phyloP scores from a whole-genome alignment of 2,797 vertebrate species.

The Rhodeus uyekii region DNA sequence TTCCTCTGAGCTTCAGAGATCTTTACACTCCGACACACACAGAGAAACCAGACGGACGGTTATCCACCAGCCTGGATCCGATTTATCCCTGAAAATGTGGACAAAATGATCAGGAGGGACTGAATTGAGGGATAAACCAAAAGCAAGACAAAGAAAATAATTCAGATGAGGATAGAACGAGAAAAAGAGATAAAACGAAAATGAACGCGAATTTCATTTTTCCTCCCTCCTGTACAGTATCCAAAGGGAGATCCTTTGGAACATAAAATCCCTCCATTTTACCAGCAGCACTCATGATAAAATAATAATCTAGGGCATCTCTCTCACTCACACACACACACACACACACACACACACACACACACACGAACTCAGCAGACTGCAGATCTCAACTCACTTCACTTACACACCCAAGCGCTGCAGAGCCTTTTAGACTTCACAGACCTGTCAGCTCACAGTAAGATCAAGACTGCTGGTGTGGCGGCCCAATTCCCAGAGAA shows the following conservation, averaged over 20 bases:
- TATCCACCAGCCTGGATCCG: slow-evolving; percentile 16
- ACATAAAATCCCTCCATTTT: slow-evolving; percentile 63
- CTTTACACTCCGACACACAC: slow-evolving; percentile 1
- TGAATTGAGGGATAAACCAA: slow-evolving; percentile 18
- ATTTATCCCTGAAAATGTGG: slow-evolving; percentile 3
- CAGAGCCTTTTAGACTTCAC: slow-evolving; percentile 53
- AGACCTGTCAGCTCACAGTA: slow-evolving; percentile 61
- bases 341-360: slow-evolving; percentile 20
- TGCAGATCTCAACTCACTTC: slow-evolving; percentile 24
- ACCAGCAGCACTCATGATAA: slow-evolving; percentile 67
- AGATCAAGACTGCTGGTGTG: slow-evolving; percentile 51
- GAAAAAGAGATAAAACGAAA: slow-evolving; percentile 35
- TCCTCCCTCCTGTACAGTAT: slow-evolving; percentile 48
- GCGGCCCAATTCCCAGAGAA: slow-evolving; percentile 58
- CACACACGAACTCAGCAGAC: slow-evolving; percentile 35
- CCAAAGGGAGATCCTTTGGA: slow-evolving; percentile 66
- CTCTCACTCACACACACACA: slow-evolving; percentile 36
- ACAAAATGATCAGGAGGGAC: slow-evolving; percentile 28
- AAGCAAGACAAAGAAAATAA: background rate
- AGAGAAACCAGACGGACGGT: background rate
- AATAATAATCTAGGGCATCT: slow-evolving; percentile 80
- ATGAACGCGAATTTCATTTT: slow-evolving; percentile 29
- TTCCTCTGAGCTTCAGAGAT: slow-evolving; percentile 30
- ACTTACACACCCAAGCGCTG: slow-evolving; percentile 41
- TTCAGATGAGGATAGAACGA: slow-evolving; percentile 19